Evolutionary conservation across 1,140 invertebrate species (phyloP).

Genomic region (Leptopilina clavipes): DNA sequence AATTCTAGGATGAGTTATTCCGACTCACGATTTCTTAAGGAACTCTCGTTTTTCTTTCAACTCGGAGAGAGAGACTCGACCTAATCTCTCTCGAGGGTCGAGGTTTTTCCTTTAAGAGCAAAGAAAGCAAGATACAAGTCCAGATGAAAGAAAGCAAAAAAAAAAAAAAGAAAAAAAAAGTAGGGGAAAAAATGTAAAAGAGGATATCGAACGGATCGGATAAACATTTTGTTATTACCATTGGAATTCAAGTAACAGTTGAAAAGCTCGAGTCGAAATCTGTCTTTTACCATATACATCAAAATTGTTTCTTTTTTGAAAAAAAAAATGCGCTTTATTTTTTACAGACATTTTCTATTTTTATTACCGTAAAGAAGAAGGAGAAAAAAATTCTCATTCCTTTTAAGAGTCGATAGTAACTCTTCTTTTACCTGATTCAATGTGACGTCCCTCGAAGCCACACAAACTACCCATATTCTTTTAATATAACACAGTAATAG

Average conservation of each 20-base stretch:
- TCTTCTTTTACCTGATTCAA: neutral
- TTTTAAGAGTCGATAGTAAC: neutral
- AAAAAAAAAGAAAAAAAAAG: neutral
- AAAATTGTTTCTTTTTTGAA: too few relatives aligned
- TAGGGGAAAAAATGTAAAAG: neutral
- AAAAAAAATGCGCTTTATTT: neutral
- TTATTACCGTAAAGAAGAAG: neutral
- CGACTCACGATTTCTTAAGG: constrained; percentile 34
- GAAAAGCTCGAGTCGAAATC: neutral
- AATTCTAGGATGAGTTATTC: neutral
- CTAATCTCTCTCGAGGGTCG: constrained; percentile 41
- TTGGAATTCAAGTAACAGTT: constrained; percentile 6
- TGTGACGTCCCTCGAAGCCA: constrained; percentile 29
- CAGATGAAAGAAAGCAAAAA: neutral
- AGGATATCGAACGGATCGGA: constrained; percentile 30
- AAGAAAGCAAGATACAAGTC: constrained; percentile 32
- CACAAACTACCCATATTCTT: constrained; percentile 1
- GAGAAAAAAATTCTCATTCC: neutral
- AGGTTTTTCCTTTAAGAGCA: constrained; percentile 38
- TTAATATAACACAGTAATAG: neutral
- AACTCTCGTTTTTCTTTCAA: constrained; percentile 38
- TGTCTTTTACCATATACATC: neutral
- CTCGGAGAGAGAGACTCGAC: neutral
- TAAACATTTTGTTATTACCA: constrained; percentile 23
- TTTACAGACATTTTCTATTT: neutral